Base-by-base conservation (phyloP, 1,140 invertebrate genomes). In the Glossosoma conforme region DNA sequence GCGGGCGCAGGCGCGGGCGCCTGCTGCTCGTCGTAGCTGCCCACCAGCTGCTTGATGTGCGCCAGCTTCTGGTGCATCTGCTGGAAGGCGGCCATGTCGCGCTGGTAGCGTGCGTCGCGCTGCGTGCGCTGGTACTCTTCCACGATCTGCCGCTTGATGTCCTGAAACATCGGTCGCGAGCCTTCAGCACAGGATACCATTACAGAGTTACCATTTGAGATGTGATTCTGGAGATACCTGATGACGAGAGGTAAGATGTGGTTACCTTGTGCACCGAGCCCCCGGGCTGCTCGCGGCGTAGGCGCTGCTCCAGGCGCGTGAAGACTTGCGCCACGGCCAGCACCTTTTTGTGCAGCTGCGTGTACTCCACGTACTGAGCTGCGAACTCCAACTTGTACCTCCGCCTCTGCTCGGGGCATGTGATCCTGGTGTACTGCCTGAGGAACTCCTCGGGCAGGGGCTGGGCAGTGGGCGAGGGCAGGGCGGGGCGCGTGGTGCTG, bases 381-480 rank as follows among this genome's bases (percentile, higher is more conserved):
- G 87, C 86, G 66, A 95, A 96, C 66, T 93, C 91, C 54, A 83
- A 79, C 72, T 93, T 94, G 73, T 95, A 96, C 59, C 80, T 78
- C 52, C 81, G 77, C 59, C 89, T 80, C 72, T 92, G 88, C 59
- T 88, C 85, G 49, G 72, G 65, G 63, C 75, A 81, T 54, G 68
- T 81, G 62, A 96, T 93, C 56, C 78, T 80, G 52, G 82, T 82
- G 67, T 91, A 96, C 71, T 85, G 78, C 61, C 90, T 93, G 68
- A 9, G 44, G n/a, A 28, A 3, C 9, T 36, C 32, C 28, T 35
- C 30, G n/a, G 38, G 38, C 2, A 38, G 33, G 3, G 49, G 15
- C 22, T 24, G 41, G 18, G 15, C 10, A 18, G 32, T 44, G 18
- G 21, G n/a, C 2, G 36, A 18, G 10, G 37, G 14, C 9, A 10